These are phyloP conservation scores for Brachymystax lenok DNA, from an alignment of 2,797 vertebrate species.

Conservation along the genomic window DNA sequence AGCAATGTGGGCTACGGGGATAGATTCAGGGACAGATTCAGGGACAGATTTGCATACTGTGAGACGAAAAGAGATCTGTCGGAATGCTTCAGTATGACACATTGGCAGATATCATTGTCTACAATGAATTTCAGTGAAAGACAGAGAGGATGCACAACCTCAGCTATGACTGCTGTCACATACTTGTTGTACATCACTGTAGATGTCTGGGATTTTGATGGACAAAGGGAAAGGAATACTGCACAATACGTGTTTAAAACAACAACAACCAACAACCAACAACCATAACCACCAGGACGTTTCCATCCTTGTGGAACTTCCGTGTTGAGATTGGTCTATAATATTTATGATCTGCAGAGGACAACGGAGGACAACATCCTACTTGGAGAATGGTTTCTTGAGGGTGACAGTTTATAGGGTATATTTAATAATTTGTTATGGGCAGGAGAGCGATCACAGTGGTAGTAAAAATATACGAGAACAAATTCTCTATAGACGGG, in stretches of 20 bases:
- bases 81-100: neutral
- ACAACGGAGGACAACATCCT: neutral
- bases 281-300: too few species aligned
- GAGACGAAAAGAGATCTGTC: neutral
- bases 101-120: too few species aligned
- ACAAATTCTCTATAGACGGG: neutral
- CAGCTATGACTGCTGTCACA: neutral
- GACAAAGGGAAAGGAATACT: neutral
- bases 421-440: neutral
- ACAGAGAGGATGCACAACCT: neutral
- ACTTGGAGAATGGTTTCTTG: neutral
- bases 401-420: neutral
- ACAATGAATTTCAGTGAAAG: neutral
- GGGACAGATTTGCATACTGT: neutral
- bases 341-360: neutral
- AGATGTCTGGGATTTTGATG: neutral
- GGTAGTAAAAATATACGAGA: neutral
- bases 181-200: neutral
- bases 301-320: too few species aligned
- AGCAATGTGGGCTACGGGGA: neutral
- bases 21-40: too few species aligned
- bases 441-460: neutral
- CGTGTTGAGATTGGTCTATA: neutral
- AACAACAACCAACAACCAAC: neutral
- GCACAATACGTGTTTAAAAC: neutral